These are phyloP conservation scores for Neosilurus mollespiculum DNA, from an alignment of 2,797 vertebrate genomes.

Conservation along the genomic window DNA sequence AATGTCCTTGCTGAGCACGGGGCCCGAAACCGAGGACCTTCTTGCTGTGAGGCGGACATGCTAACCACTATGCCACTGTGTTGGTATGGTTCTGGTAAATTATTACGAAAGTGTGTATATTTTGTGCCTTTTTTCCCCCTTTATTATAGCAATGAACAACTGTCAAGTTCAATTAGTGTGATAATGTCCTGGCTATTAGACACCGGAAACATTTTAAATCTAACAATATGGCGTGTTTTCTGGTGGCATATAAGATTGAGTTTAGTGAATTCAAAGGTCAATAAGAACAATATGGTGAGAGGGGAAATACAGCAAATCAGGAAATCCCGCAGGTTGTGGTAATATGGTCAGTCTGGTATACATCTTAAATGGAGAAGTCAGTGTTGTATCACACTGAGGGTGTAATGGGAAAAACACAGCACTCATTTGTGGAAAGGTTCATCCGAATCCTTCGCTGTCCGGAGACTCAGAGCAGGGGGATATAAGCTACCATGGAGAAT, in stretches of 20 bases:
- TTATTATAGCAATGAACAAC: background rate
- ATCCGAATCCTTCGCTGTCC: constrained; percentile 29
- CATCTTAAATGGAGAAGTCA: constrained; percentile 41
- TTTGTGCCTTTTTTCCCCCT: too few relatives aligned
- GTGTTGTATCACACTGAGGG: background rate
- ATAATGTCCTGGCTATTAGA: background rate
- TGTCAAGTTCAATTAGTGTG: constrained; percentile 4
- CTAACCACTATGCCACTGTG: too few relatives aligned
- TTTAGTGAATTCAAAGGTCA: background rate
- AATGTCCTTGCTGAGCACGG: too few relatives aligned
- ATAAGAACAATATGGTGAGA: background rate
- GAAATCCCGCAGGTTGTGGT: constrained; percentile 34
- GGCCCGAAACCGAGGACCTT: too few relatives aligned
- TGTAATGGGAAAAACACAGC: constrained; percentile 49
- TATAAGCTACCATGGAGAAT: constrained; percentile 31
- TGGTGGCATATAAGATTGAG: background rate
- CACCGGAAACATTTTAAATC: background rate
- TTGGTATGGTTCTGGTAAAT: too few relatives aligned
- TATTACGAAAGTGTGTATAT: too few relatives aligned
- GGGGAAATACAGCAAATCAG: background rate
- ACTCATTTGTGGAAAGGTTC: constrained; percentile 22
- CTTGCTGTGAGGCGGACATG: too few relatives aligned
- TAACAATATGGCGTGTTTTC: background rate
- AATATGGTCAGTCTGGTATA: constrained; percentile 34
- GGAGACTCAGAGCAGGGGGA: constrained; percentile 30